Evolutionary conservation across 2,888 invertebrate genomes (phyloP).

Genomic region (Arenicola marina): DNA sequence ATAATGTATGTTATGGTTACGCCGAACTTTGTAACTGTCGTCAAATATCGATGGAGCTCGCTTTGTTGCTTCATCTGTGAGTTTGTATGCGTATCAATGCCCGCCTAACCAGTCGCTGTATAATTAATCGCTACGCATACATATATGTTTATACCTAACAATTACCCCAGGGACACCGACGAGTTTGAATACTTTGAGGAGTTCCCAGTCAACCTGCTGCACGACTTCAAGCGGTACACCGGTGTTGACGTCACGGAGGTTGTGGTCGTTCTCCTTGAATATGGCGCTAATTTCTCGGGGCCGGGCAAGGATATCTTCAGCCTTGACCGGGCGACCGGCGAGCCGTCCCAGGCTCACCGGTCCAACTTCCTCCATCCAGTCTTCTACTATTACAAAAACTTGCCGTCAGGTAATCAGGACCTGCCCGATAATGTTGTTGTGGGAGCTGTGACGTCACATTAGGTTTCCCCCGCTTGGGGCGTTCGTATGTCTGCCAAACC

Average conservation of each 20-base stretch:
- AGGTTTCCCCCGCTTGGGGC: no score
- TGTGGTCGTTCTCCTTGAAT: conserved; percentile 30
- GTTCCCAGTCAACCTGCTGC: conserved; percentile 58
- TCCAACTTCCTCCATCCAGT: conserved; percentile 64
- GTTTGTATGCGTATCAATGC: not conserved
- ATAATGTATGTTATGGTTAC: no score
- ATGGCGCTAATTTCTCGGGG: conserved; percentile 33
- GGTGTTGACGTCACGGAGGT: conserved; percentile 43
- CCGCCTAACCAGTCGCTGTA: not conserved
- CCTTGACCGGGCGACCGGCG: conserved; percentile 57
- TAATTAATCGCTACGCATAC: not conserved
- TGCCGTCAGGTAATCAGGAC: conserved; percentile 62
- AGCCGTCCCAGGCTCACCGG: conserved; percentile 57
- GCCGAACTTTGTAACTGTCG: no score
- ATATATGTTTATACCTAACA: not conserved
- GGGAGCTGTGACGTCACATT: no score
- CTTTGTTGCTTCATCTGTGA: not conserved
- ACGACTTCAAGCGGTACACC: conserved; percentile 47
- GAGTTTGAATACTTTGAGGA: conserved; percentile 55
- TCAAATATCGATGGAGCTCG: no score
- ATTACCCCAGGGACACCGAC: conserved; percentile 6
- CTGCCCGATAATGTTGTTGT: no score
- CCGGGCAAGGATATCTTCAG: conserved; percentile 61
- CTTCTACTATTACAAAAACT: conserved; percentile 59
- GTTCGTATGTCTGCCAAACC: no score